These are phyloP conservation scores for Seira musarum DNA, from an alignment of 2,888 invertebrate species.

Conservation along the genomic window DNA sequence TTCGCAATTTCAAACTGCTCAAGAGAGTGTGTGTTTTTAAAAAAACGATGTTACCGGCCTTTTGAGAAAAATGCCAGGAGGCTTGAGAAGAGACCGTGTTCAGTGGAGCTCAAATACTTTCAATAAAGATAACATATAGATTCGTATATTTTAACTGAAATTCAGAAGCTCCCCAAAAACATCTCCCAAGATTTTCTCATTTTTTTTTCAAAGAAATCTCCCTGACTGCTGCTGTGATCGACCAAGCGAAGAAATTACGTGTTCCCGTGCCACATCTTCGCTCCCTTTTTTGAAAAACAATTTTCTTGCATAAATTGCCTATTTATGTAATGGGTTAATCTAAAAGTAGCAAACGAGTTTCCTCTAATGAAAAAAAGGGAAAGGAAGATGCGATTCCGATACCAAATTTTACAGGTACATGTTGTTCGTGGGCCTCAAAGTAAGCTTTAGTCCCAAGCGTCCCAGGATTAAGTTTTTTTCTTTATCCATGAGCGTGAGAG, in stretches of 20 bases:
- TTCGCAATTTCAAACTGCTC: no score
- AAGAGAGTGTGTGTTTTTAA: not conserved
- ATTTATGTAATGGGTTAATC: conserved; percentile 10
- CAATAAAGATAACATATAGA: not conserved
- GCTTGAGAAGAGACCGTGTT: not conserved
- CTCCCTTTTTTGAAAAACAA: conserved; percentile 1
- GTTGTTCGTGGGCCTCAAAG: no score
- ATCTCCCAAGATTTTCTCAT: not conserved
- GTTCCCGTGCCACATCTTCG: conserved; percentile 37
- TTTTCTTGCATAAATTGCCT: conserved; percentile 15
- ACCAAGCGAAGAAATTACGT: conserved; percentile 57
- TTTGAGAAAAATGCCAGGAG: not conserved
- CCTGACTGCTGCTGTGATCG: conserved; percentile 44
- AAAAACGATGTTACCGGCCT: conserved; percentile 7
- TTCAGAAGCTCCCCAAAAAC: not conserved
- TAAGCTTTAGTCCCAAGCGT: no score
- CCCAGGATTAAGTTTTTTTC: no score
- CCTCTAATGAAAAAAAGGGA: not conserved
- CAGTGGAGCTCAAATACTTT: conserved; percentile 9
- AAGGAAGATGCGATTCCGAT: not conserved
- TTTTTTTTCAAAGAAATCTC: conserved; percentile 8
- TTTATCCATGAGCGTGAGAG: no score
- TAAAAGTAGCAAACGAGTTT: not conserved
- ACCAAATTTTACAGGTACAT: not conserved
- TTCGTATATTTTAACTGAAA: not conserved